Percentiles rank a stretch among this genome's conserved stretches.
Evolutionary conservation across 2,113 vertebrate species (phyloP).

Genomic region (Alligator sinensis): DNA sequence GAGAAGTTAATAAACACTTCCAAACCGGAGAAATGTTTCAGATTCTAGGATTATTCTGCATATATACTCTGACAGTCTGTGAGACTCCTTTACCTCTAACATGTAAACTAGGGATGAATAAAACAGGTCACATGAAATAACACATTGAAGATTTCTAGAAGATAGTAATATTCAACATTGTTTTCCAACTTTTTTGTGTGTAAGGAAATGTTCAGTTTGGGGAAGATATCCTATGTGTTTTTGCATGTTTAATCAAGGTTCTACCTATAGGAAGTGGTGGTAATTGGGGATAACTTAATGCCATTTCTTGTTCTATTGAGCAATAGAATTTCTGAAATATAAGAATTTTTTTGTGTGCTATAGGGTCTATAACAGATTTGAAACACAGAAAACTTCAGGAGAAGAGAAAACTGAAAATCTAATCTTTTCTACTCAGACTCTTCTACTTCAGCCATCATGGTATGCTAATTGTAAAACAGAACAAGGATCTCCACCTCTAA

Average conservation of each 20-base stretch:
- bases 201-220: not conserved
- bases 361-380: no score
- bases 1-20: not conserved
- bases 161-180: not conserved
- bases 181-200: not conserved
- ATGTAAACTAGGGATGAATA: not conserved
- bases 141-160: rapidly evolving
- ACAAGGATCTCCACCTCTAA: not conserved
- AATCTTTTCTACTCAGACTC: not conserved
- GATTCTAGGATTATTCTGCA: not conserved
- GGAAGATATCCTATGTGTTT: not conserved
- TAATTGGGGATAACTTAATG: not conserved
- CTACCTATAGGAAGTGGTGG: not conserved
- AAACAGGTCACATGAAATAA: not conserved
- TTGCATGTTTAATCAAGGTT: not conserved
- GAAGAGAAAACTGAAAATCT: not conserved
- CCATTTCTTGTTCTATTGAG: not conserved
- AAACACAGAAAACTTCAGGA: not conserved
- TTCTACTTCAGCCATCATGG: not conserved
- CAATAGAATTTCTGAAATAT: not conserved
- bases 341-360: no score
- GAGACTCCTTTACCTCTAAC: not conserved
- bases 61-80: not conserved
- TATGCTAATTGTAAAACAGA: not conserved
- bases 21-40: not conserved